Evolutionary conservation across 2,113 vertebrate species (phyloP), one percentile per base, ranked within the genome.

Genomic region (Xiphophorus hellerii): DNA sequence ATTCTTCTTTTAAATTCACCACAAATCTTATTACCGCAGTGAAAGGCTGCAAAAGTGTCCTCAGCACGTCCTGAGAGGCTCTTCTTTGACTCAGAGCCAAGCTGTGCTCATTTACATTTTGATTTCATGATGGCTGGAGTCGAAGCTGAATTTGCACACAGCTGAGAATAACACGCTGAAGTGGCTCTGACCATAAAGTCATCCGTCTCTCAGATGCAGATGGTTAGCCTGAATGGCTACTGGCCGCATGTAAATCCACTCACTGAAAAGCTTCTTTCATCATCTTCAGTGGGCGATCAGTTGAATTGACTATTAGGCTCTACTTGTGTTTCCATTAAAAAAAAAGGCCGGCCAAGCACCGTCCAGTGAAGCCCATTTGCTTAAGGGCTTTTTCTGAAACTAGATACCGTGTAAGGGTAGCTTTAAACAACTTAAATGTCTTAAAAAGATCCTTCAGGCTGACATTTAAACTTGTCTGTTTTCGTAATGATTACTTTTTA

Each of bases 31-130:
- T 91, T 88, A 88, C 74, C 87, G 84, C 85, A 42, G 70, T 84
- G 81, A 87, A 72, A 81, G 73, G 69, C 33, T 14, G 13, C 60
- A 58, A 84, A 75, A 75, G 85, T 39, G 35, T 76, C 3, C 63
- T 83, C 73, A 75, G 65, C 63, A 25, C 35, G 27, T 4, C 0
- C 15, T 73, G 69, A 88, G 83, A 85, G 82, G 72, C 82, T 82
- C 83, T 74, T 73, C 15, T 80, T 48, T 25, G 35, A 71, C 71
- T 66, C 51, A 0, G 11, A 71, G 72, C 58, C 65, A 67, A 81
- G 76, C 64, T 64, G 62, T 17, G 6, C 48, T 78, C 76, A 91
- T 92, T 90, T 89, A 62, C 89, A 90, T 91, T 86, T 90, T 61
- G 80, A 91, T 90, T 88, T 83, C 71, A 71, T 69, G 62, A 37